These are phyloP conservation scores for Anorthoa munda DNA, from an alignment of 2,888 invertebrate genomes.

Conservation along the genomic window DNA sequence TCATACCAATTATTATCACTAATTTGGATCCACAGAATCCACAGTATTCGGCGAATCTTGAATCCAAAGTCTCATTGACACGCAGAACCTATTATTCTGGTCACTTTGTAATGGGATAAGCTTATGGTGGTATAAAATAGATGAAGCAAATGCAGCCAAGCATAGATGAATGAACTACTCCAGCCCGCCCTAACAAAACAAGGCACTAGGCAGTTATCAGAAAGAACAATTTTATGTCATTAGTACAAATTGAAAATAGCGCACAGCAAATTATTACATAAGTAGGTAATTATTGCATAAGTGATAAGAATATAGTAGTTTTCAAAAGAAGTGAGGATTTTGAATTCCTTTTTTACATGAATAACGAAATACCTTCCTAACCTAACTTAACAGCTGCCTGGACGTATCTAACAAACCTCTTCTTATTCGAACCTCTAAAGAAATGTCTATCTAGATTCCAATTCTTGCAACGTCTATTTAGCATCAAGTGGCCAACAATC, in stretches of 20 bases:
- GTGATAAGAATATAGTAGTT: neutral
- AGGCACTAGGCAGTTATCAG: too few species aligned
- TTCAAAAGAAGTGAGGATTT: neutral
- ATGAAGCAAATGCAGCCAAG: slow-evolving; percentile 10
- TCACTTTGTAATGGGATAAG: neutral
- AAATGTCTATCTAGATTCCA: neutral
- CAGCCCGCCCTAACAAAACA: neutral
- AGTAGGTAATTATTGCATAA: too few species aligned
- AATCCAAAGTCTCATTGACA: neutral
- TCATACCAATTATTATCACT: neutral
- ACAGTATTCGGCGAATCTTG: neutral
- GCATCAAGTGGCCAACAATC: neutral
- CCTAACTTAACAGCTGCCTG: neutral
- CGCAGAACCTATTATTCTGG: slow-evolving; percentile 2
- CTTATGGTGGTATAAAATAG: neutral
- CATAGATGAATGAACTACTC: neutral
- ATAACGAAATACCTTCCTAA: neutral
- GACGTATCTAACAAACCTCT: neutral
- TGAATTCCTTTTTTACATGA: neutral
- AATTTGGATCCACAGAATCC: neutral
- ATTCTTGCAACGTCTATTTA: neutral
- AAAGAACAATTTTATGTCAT: neutral
- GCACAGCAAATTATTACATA: slow-evolving; percentile 11
- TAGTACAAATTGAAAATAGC: slow-evolving; percentile 17
- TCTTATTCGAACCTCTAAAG: neutral